Base-by-base conservation (phyloP, 2,888 invertebrate genomes). In the Chrysina gloriosa region DNA sequence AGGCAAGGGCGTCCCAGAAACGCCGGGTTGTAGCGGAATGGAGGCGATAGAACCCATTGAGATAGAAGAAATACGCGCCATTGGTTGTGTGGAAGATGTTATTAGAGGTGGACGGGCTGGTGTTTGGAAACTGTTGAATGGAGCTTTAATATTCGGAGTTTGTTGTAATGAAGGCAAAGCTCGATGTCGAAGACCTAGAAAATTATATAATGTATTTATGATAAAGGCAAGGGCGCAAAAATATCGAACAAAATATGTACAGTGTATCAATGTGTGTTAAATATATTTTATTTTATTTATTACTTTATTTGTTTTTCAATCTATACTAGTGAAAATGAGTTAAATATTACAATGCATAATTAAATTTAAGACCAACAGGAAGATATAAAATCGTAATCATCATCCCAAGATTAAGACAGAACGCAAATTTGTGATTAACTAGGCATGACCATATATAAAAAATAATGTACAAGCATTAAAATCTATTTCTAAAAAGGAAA, bases 1-100 rank as follows among this genome's bases (percentile, higher is more conserved):
- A 50, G 87, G 86, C 52, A 65, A 50, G 56, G 65, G 58, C 50
- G 52, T 64, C 27, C 50, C 66, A 68, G 69, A 58, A 58, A 67
- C 52, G 39, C 54, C 42, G 48, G 36, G 63, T 58, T 56, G 48
- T 50, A 14, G 9, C 29, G 58, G 39, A 42, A 31, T 5, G 7
- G 45, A 11, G 4, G 54, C 25, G 9, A 42, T 29, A 36, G 54
- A 39, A 54, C 45, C 56, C 42, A 42, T 2, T 45, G 58, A 56
- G 66, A 58, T 58, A 66, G 47, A 56, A 58, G 66, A 66, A 31
- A 58, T 23, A 25, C 58, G 58, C 23, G 58, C 34, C 16, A 58
- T 27, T 25, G 42, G 2, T 29, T 42, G 58, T 9, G 58, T 7
- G 19, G 31, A 48, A 36, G 50, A 21, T 50, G 52, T 27, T 9